Evolutionary conservation across 2,797 vertebrate genomes (phyloP), one percentile per base, ranked within the genome.

Genomic region (Cirrhinus mrigala): DNA sequence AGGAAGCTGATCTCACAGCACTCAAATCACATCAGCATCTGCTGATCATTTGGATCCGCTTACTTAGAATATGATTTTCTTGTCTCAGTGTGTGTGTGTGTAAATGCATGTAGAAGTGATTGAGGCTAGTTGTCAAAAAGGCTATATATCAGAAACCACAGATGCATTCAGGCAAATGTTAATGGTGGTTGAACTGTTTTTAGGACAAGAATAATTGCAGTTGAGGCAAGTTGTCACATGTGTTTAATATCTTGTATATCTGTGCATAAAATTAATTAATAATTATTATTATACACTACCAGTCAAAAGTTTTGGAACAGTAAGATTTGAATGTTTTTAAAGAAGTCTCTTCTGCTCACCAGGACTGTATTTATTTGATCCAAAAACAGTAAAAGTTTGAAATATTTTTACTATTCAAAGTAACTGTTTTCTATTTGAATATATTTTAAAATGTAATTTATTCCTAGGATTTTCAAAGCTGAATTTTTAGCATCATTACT

Each of bases 11-110:
- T 80, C 62, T 64, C 46, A 37, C 40, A 75, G 27, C 11, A 20
- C 6, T 44, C 3, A 46, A 27, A 62, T 62, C 37, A 27, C 2
- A 78, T 62, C n/a, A 18, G 56, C 76, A 78, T 78, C 56, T 54
- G 73, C 48, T 75, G 73, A 75, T 75, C 48, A 54, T 52, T 75
- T 33, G 27, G 27, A 33, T 75, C 73, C 5, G 4, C 54, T 44
- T 62, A 60, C 37, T 44, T 62, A 18, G 8, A 76, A n/a, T 3
- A 15, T 56, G 7, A 22, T 33, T 76, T 75, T 56, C 3, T 56
- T 56, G 56, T 76, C 24, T 52, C 11, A 14, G 50, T 37, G 50
- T 7, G 50, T 6, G 1, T 56, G 1, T 37, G 11, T 37, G 33
- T 37, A 37, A 77, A 78, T 60, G 52, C 22, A 58, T 44, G 54